Evolutionary conservation across 2,113 vertebrate species (phyloP).

Genomic region (Myotis davidii): DNA sequence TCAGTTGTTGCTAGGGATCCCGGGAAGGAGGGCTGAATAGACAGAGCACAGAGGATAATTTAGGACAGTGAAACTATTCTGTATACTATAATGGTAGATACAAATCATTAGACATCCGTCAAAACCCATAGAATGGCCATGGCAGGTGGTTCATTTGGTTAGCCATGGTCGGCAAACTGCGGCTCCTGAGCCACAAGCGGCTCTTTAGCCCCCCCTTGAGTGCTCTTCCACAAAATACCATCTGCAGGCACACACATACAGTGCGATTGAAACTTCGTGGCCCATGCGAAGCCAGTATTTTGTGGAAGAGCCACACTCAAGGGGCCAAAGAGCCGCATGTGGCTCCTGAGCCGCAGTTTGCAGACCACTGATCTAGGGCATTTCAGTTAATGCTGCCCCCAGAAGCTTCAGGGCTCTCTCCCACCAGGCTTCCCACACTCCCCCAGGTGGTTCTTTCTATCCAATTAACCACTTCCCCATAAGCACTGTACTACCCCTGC

Average conservation of each 20-base stretch:
- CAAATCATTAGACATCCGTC: not conserved
- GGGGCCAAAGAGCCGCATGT: too few relatives aligned
- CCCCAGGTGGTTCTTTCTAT: not conserved
- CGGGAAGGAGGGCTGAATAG: not conserved
- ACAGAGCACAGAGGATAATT: not conserved
- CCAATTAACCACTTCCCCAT: slow-evolving; percentile 18
- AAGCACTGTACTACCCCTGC: not conserved
- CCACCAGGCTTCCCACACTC: not conserved
- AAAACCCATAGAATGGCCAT: not conserved
- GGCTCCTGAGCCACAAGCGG: too few relatives aligned
- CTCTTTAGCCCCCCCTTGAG: too few relatives aligned
- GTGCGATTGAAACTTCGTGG: too few relatives aligned
- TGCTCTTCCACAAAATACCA: too few relatives aligned
- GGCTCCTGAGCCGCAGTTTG: too few relatives aligned
- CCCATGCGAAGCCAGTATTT: too few relatives aligned
- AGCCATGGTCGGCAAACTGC: too few relatives aligned
- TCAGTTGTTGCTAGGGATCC: not conserved
- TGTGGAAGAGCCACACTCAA: too few relatives aligned
- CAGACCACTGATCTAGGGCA: not conserved
- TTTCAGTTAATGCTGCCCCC: not conserved
- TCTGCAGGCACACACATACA: too few relatives aligned
- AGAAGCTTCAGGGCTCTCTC: slow-evolving; percentile 11
- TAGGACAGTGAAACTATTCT: not conserved
- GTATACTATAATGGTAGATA: not conserved
- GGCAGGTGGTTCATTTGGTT: too few relatives aligned